Base-by-base conservation (phyloP, 1,140 invertebrate genomes). In the Goniozus legneri region DNA sequence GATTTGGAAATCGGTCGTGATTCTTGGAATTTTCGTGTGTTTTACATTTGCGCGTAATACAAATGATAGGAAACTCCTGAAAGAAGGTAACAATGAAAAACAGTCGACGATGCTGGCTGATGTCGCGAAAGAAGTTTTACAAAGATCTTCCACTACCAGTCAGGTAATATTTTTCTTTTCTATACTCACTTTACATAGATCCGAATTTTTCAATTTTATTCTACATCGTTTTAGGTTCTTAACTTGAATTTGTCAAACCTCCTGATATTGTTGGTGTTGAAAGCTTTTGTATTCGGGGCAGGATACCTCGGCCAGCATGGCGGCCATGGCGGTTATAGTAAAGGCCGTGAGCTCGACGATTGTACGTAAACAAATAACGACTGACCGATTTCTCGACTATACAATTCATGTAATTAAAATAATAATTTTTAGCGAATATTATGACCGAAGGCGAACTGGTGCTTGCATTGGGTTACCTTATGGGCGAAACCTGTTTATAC, bases 161-260 rank as follows among this genome's bases (percentile, higher is more conserved):
- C 83, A 84, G 77, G 82, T 82, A 58, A 49, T 2, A 10, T 3
- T n/a, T 15, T 16, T 8, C n/a, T 35, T 21, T 47, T 44, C 21
- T 44, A 37, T 44, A 22, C 51, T 33, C 35, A 36, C 36, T 42
- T 24, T 24, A 31, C 18, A 45, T 24, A 36, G 45, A 37, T 46
- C 24, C 32, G 2, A 37, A 33, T 48, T 41, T 45, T 30, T 13
- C 8, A 18, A 35, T 4, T 8, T 21, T 32, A 34, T 30, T 7
- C 12, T 36, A 20, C 21, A 36, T 46, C 22, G 21, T 64, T 50
- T 3, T 71, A 89, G 84, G 85, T 92, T 1, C 77, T 92, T 6
- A 92, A 89, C 54, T 65, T 92, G 15, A 92, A 92, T 69, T 67
- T 92, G 18, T 90, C 88, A 0, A 92, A 91, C 67, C 70, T 92